Base-by-base conservation (phyloP, 1,140 invertebrate species). In the Hydropsyche tenuis region DNA sequence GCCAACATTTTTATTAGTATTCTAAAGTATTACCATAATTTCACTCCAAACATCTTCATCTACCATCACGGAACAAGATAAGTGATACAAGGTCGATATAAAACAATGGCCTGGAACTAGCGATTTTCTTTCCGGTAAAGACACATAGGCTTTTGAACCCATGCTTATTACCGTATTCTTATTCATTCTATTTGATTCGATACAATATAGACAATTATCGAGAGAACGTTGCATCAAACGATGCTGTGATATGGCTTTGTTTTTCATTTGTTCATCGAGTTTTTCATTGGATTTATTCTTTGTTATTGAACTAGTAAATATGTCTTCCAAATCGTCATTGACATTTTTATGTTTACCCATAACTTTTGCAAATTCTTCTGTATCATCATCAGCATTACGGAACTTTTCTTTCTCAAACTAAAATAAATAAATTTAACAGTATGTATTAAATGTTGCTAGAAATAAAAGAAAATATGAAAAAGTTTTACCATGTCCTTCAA, bases 31-130 rank as follows among this genome's bases (percentile, higher is more conserved):
- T 84, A 93, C 92, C 86, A 91, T 87, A 46, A 98, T 87, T 86
- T 98, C 96, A 75, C 88, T 87, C 93, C 93, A 98, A 56, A 96
- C 90, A 86, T 99, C 95, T 88, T 99, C 96, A 85, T 99, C 97
- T 12, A 96, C 78, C 75, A 90, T 87, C 0, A 94, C 95, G 68
- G 90, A 88, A 81, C 91, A 92, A 12, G 90, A 78, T 1, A 89
- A 84, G 82, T 99, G 97, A 75, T 91, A 87, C 79, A 93, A 89
- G n/a, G 96, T 93, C 0, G 92, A 88, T 78, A 99, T 90, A 16
- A 96, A 85, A 83, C 96, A 99, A 80, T 99, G 96, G 1, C 93
- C 93, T 70, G 88, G 85, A n/a, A 91, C 91, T 25, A 99, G 82
- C 6, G 95, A 95, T 78, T 89, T 87, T 80, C 89, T 88, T 63